Percentiles rank a stretch among this genome's conserved stretches.
Conservation (phyloP, 2,888 invertebrate species). For the Drosophila helvetica region DNA sequence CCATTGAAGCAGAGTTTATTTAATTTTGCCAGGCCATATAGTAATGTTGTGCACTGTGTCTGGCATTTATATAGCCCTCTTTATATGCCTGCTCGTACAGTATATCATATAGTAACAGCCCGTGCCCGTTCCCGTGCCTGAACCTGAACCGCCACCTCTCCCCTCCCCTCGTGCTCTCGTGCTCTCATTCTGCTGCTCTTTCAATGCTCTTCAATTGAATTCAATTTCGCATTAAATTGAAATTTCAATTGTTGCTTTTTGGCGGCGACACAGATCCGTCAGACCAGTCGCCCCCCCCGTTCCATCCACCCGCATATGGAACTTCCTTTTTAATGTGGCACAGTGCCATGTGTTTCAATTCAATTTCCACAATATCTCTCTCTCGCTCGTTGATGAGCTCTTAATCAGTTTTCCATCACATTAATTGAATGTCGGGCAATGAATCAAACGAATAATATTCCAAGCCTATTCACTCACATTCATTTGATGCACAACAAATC, state of each 20-base stretch:
- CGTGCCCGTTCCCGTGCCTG: constrained; percentile 51
- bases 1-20: too few species aligned
- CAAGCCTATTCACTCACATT: constrained; percentile 11
- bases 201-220: constrained; percentile 79
- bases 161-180: constrained; percentile 16
- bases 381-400: constrained; percentile 31
- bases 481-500: constrained; percentile 22
- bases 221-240: constrained; percentile 79
- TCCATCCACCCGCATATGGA: constrained; percentile 34
- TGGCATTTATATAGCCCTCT: too few species aligned
- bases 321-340: constrained; percentile 69
- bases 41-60: neutral
- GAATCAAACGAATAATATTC: constrained; percentile 14
- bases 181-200: constrained; percentile 39
- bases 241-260: constrained; percentile 63
- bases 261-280: constrained; percentile 51
- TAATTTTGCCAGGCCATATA: neutral
- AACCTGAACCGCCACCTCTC: too few species aligned
- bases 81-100: too few species aligned
- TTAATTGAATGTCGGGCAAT: constrained; percentile 22
- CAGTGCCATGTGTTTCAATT: constrained; percentile 20
- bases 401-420: constrained; percentile 36
- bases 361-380: neutral
- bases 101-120: constrained; percentile 42
- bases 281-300: constrained; percentile 11